Percentiles rank a stretch among this genome's conserved stretches.
Evolutionary conservation across 2,888 invertebrate genomes (phyloP).

Genomic region (Siphonodentalium dalli): DNA sequence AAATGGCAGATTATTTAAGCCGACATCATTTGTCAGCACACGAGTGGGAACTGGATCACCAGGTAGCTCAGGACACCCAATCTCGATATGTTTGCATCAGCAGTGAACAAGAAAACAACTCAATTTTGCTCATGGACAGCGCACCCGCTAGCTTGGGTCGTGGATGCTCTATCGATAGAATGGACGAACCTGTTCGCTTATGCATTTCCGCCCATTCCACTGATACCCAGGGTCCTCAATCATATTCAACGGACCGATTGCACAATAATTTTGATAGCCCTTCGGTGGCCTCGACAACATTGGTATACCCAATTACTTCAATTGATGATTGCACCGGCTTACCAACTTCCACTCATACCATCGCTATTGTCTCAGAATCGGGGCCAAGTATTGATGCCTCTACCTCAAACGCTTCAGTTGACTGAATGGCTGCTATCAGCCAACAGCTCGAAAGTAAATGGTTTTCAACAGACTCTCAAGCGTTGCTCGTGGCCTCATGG

Average conservation of each 20-base stretch:
- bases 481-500: slow-evolving; percentile 15
- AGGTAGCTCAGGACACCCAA: too few species aligned
- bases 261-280: slow-evolving; percentile 4
- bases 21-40: too few species aligned
- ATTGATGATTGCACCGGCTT: slow-evolving; percentile 1
- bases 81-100: too few species aligned
- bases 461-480: slow-evolving; percentile 18
- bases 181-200: too few species aligned
- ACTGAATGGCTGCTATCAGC: slow-evolving; percentile 7
- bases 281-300: slow-evolving; percentile 5
- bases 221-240: too few species aligned
- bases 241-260: slow-evolving; percentile 2
- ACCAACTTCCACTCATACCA: not conserved
- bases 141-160: too few species aligned
- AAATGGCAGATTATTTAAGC: too few species aligned
- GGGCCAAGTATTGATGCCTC: slow-evolving; percentile 1
- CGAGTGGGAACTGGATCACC: too few species aligned
- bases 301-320: slow-evolving; percentile 6
- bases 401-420: slow-evolving; percentile 1
- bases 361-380: slow-evolving; percentile 2
- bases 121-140: too few species aligned
- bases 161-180: too few species aligned
- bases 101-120: too few species aligned
- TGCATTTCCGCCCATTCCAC: too few species aligned
- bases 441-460: slow-evolving; percentile 2